Conservation (phyloP, 1,140 invertebrate genomes). For the Drosophila dunni region DNA sequence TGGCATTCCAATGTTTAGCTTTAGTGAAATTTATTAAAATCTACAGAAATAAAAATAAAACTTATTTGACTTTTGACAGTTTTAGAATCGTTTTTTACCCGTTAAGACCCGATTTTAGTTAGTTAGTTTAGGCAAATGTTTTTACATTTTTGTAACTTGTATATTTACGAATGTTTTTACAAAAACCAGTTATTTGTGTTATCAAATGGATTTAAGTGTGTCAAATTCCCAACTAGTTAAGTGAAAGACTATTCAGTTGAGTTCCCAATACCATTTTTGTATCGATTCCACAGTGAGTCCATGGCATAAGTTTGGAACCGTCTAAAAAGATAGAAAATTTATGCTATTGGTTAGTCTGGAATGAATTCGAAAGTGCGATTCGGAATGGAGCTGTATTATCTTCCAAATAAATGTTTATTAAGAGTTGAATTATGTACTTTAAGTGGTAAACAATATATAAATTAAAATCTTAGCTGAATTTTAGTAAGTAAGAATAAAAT, state of each 20-base stretch:
- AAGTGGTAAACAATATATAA: constrained; percentile 30
- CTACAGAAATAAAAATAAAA: constrained; percentile 24
- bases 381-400: not conserved
- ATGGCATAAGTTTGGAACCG: not conserved
- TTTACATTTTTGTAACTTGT: constrained; percentile 39
- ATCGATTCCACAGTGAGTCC: not conserved
- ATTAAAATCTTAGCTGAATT: constrained; percentile 66
- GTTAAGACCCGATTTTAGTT: constrained; percentile 52
- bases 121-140: constrained; percentile 48
- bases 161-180: constrained; percentile 18
- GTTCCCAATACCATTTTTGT: not conserved
- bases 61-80: constrained; percentile 13
- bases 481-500: constrained; percentile 54
- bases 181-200: constrained; percentile 24
- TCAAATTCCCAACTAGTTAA: not conserved
- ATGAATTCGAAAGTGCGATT: not conserved
- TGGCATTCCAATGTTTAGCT: constrained; percentile 56
- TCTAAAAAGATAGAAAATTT: not conserved
- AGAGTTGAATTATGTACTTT: constrained; percentile 35
- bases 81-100: constrained; percentile 22
- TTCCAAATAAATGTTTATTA: constrained; percentile 51
- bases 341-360: not conserved
- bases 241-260: not conserved
- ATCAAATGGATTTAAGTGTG: constrained; percentile 8
- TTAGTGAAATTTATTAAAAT: constrained; percentile 34